A percentile compares a stretch with the other conserved stretches of the same genome.
phyloP scores from a whole-genome alignment of 2,113 vertebrate genomes.

The Ictidomys tridecemlineatus region DNA sequence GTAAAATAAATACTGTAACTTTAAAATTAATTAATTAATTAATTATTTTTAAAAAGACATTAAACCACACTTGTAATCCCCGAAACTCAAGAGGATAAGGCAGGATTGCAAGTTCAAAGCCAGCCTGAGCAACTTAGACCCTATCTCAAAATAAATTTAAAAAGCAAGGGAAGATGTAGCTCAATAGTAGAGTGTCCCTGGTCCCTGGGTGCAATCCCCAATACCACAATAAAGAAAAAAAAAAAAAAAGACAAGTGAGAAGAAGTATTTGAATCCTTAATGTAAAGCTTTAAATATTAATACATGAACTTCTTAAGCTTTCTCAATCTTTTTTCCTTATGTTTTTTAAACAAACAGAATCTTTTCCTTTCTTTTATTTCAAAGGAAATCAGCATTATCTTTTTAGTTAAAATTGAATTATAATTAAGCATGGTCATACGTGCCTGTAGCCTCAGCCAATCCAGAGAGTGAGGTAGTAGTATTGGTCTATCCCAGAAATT shows the following conservation, averaged over 20 bases:
- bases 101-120: too few species aligned
- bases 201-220: too few species aligned
- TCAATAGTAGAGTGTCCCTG: too few species aligned
- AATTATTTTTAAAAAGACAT: too few species aligned
- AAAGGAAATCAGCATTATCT: background rate
- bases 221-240: too few species aligned
- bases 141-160: too few species aligned
- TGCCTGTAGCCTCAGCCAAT: too few species aligned
- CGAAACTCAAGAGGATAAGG: too few species aligned
- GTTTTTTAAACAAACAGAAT: background rate
- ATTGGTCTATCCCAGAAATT: background rate
- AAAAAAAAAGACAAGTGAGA: background rate
- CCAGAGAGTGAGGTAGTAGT: background rate
- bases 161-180: too few species aligned
- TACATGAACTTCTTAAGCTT: background rate
- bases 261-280: conserved; percentile 3
- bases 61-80: too few species aligned
- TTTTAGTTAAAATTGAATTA: background rate
- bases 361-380: background rate
- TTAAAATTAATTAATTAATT: background rate
- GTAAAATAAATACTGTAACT: conserved; percentile 21
- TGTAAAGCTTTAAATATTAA: background rate
- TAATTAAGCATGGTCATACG: background rate
- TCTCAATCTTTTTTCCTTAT: background rate
- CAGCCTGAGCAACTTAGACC: too few species aligned